Conservation (phyloP, 2,797 vertebrate species). For the Chromobotia macracanthus region DNA sequence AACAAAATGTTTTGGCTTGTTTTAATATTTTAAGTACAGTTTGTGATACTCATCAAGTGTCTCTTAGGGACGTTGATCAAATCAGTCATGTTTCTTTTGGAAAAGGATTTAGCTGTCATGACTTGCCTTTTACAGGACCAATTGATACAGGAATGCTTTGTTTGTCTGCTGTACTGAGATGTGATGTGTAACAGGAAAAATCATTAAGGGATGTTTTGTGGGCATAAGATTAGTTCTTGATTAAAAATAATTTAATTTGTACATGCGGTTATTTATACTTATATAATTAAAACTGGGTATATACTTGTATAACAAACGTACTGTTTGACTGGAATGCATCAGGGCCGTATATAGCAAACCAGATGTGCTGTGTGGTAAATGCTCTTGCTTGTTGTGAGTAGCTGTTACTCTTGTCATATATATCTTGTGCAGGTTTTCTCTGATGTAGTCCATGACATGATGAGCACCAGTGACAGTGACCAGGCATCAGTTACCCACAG, state of each 20-base stretch:
- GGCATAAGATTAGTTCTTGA: neutral
- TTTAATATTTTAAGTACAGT: neutral
- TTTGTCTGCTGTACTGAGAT: neutral
- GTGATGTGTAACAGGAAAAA: neutral
- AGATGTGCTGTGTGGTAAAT: too few relatives aligned
- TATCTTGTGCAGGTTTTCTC: conserved; percentile 10
- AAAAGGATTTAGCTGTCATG: conserved; percentile 17
- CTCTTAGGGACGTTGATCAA: neutral
- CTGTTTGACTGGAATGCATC: conserved; percentile 14
- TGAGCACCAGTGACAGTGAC: neutral
- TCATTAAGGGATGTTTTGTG: neutral
- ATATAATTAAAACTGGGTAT: neutral
- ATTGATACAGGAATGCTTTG: neutral
- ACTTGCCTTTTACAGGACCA: conserved; percentile 20
- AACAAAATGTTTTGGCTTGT: neutral
- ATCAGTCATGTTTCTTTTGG: neutral
- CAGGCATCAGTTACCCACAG: neutral
- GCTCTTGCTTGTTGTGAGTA: neutral
- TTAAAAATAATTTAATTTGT: too few relatives aligned
- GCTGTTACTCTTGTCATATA: neutral
- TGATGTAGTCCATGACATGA: conserved; percentile 5
- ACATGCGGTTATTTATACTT: neutral
- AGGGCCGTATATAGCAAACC: neutral
- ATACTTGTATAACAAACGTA: too few relatives aligned
- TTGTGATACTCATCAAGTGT: neutral